Evolutionary conservation across 2,797 vertebrate genomes (phyloP).

Genomic region (Falco peregrinus): DNA sequence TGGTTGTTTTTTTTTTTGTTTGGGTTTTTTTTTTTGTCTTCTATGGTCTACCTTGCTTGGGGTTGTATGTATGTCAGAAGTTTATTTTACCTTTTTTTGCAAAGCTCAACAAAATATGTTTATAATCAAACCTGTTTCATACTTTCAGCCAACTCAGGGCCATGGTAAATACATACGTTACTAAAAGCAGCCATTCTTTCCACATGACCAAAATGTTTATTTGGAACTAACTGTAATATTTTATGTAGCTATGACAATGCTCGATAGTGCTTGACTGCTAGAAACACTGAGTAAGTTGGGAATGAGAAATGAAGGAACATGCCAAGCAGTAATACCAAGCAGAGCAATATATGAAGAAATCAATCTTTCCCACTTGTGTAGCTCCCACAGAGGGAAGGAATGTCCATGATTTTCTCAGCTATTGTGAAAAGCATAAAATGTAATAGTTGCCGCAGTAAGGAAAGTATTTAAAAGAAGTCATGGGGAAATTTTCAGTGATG

Average conservation of each 20-base stretch:
- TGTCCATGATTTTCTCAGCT: slow-evolving; percentile 2
- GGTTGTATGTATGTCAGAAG: not conserved
- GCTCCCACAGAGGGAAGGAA: not conserved
- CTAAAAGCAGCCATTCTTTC: not conserved
- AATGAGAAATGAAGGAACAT: not conserved
- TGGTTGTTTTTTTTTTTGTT: no score
- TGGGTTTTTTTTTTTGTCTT: not conserved
- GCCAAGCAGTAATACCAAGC: not conserved
- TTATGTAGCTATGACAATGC: not conserved
- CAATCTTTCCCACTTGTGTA: not conserved
- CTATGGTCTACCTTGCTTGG: not conserved
- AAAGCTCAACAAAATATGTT: not conserved
- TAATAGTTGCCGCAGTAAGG: not conserved
- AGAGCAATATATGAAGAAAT: slow-evolving; percentile 1
- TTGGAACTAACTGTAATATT: not conserved
- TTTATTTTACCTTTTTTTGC: not conserved
- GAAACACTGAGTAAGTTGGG: not conserved
- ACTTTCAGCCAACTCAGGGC: not conserved
- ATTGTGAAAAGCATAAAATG: slow-evolving; percentile 6
- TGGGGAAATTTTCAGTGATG: not conserved
- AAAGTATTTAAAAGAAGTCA: not conserved
- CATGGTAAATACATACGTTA: not conserved
- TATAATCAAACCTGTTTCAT: not conserved
- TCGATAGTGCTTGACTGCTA: not conserved
- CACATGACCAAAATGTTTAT: not conserved